These are phyloP conservation scores for Typhlichthys subterraneus DNA, from an alignment of 2,797 vertebrate genomes.

Conservation along the genomic window DNA sequence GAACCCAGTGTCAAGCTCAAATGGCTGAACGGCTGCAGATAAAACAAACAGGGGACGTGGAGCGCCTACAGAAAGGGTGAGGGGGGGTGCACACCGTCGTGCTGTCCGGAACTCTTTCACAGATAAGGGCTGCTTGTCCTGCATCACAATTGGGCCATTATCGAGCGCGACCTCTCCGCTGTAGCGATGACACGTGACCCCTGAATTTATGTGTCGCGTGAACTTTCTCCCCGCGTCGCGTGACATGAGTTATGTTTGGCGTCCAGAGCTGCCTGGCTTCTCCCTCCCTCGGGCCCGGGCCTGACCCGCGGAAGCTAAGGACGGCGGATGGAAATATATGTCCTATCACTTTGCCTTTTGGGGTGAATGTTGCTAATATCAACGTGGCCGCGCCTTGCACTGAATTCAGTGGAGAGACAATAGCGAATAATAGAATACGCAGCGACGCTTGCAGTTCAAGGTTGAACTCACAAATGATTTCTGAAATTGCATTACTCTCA, in stretches of 20 bases:
- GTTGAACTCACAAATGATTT: constrained; percentile 20
- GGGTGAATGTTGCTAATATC: constrained; percentile 50
- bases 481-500: constrained; percentile 23
- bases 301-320: constrained; percentile 35
- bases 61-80: constrained; percentile 47
- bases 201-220: constrained; percentile 60
- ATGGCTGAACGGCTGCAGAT: constrained; percentile 73
- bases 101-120: constrained; percentile 48
- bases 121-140: constrained; percentile 58
- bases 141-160: constrained; percentile 61
- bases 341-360: constrained; percentile 43
- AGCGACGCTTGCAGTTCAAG: constrained; percentile 27
- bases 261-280: constrained; percentile 51
- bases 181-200: constrained; percentile 62
- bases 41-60: constrained; percentile 71
- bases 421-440: constrained; percentile 26
- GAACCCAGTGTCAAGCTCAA: constrained; percentile 74
- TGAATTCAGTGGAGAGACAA: constrained; percentile 34
- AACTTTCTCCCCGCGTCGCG: constrained; percentile 53
- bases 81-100: not conserved
- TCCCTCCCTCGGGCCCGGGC: constrained; percentile 31
- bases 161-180: constrained; percentile 51
- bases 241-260: constrained; percentile 61
- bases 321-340: constrained; percentile 46
- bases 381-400: constrained; percentile 43